Percentiles rank a stretch among this genome's conserved stretches.
Conservation (phyloP, 2,888 invertebrate genomes). For the Patella depressa region DNA sequence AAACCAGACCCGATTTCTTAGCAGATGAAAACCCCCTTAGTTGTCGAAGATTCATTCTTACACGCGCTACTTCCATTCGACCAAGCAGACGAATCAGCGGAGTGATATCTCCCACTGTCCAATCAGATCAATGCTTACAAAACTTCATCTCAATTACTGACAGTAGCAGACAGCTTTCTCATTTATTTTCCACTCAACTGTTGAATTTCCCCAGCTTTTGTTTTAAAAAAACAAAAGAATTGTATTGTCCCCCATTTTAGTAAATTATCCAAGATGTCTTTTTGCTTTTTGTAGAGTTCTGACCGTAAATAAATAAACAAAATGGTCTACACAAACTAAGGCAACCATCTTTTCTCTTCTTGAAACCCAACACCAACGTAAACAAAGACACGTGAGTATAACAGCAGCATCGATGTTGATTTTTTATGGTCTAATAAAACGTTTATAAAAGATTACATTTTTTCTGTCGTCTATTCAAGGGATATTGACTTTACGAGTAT, state of each 20-base stretch:
- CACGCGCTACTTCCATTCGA: slow-evolving; percentile 9
- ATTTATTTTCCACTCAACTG: slow-evolving; percentile 2
- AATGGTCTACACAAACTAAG: too few relatives aligned
- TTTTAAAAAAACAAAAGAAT: background rate
- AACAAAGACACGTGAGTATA: slow-evolving; percentile 8
- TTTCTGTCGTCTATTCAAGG: background rate
- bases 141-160: background rate
- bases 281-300: too few relatives aligned
- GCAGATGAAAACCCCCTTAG: background rate
- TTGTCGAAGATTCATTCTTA: slow-evolving; percentile 2
- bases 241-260: background rate
- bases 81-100: slow-evolving; percentile 11
- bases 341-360: too few relatives aligned
- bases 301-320: too few relatives aligned
- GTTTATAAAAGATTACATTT: background rate
- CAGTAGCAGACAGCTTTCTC: slow-evolving; percentile 9
- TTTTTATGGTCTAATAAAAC: slow-evolving; percentile 10
- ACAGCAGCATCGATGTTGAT: background rate
- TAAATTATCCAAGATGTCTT: too few relatives aligned
- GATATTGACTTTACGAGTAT: background rate
- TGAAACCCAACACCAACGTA: background rate
- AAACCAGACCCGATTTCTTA: slow-evolving; percentile 6
- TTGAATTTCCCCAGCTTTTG: background rate
- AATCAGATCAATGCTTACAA: background rate
- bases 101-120: background rate